Evolutionary conservation across 2,113 vertebrate genomes (phyloP), one percentile per base, ranked within the genome.

Genomic region (Dicaeum eximium): DNA sequence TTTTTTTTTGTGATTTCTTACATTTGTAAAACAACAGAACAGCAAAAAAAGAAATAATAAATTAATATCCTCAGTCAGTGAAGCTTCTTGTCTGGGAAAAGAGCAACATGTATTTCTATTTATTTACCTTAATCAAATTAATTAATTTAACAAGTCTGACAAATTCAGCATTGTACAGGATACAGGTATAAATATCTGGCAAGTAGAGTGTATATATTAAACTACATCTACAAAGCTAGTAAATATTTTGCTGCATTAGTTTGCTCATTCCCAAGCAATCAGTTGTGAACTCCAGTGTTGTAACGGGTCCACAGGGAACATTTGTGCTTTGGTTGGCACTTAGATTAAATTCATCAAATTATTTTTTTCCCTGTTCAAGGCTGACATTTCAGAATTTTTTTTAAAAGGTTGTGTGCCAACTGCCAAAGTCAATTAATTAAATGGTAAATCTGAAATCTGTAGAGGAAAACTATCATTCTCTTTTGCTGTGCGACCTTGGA

Each of bases 261-360:
- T 96, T 95, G 95, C 94, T 96, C 50, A 65, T 89, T 95, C 87
- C 88, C 53, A 67, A 92, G 93, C 60, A 85, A 86, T 95, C 86
- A 71, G n/a, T 86, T 77, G 86, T 82, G 92, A 96, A 92, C 90
- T 93, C 83, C 71, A 56, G 48, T 50, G 80, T 94, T 78, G 79
- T 94, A 79, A 94, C 14, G 23, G 92, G 88, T 83, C 92, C 70
- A 44, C 13, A 62, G 96, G 95, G 94, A 95, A 93, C 92, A 93
- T 94, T 95, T 93, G 91, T 95, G 96, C 93, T 97, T 95, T 96
- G 78, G 84, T 93, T 97, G 96, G 93, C 96, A 93, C 92, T 92
- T 93, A 54, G 88, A 94, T 93, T 78, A 89, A 90, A 93, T 92
- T 94, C 80, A 95, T 96, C 91, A 93, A 95, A 94, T 95, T 70